phyloP scores from a whole-genome alignment of 2,113 vertebrate species.

The Struthidea cinerea region DNA sequence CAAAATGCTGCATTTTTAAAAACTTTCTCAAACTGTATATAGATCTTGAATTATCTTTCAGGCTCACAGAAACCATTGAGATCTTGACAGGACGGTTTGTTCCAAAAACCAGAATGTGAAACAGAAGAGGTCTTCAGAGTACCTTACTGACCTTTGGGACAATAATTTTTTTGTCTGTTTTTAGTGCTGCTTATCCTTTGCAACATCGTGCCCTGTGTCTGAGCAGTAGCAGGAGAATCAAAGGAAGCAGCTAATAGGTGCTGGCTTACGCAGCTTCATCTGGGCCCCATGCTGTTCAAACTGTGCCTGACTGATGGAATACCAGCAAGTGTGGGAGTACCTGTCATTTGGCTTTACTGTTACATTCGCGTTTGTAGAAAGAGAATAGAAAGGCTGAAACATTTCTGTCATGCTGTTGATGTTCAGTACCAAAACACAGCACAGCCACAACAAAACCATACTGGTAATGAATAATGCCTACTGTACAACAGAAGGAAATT shows the following conservation, averaged over 20 bases:
- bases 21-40: background rate
- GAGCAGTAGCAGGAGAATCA: background rate
- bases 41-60: background rate
- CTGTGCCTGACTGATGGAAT: background rate
- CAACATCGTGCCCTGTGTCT: background rate
- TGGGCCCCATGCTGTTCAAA: background rate
- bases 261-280: background rate
- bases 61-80: background rate
- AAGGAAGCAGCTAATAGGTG: constrained; percentile 14
- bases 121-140: background rate
- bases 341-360: constrained; percentile 15
- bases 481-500: constrained; percentile 8
- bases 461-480: constrained; percentile 43
- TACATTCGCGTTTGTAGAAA: background rate
- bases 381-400: constrained; percentile 23
- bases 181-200: background rate
- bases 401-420: constrained; percentile 40
- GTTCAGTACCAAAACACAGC: constrained; percentile 6
- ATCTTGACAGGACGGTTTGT: background rate
- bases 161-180: background rate
- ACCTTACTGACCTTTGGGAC: background rate
- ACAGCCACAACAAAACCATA: constrained; percentile 1
- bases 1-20: background rate
- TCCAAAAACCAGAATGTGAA: background rate
- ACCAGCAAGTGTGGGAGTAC: background rate